Conservation (phyloP, 2,888 invertebrate species). For the Helicoverpa assulta region DNA sequence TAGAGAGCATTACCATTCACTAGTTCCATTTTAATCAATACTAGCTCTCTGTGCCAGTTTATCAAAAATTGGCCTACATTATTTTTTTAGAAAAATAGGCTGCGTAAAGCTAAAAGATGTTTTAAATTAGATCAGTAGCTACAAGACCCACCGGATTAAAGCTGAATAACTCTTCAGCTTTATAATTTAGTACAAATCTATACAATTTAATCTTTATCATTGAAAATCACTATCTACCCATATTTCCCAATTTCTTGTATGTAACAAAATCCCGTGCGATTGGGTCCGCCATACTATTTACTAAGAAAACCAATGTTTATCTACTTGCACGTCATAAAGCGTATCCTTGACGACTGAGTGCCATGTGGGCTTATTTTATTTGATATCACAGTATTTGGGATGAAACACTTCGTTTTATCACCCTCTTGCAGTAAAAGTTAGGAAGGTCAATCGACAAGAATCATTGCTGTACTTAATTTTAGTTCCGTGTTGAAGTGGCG, state of each 20-base stretch:
- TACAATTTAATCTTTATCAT: background rate
- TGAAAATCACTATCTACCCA: conserved; percentile 3
- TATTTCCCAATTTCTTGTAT: conserved; percentile 5
- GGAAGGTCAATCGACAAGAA: conserved; percentile 43
- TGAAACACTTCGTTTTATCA: conserved; percentile 56
- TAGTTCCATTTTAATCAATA: background rate
- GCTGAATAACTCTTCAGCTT: too few relatives aligned
- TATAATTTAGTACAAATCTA: too few relatives aligned
- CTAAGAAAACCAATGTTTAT: conserved; percentile 49
- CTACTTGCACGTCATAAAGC: conserved; percentile 61
- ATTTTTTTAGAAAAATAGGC: too few relatives aligned
- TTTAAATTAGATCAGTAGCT: too few relatives aligned
- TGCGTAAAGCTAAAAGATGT: too few relatives aligned
- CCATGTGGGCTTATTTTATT: conserved; percentile 46
- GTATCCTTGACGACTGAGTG: conserved; percentile 48
- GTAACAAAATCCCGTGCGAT: conserved; percentile 54
- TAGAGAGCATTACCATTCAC: background rate
- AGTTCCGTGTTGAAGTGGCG: conserved; percentile 1
- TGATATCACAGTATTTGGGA: conserved; percentile 32
- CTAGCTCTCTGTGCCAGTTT: too few relatives aligned
- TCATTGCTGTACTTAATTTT: conserved; percentile 26
- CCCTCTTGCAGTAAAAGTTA: conserved; percentile 47
- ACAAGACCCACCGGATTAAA: too few relatives aligned
- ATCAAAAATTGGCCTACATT: too few relatives aligned
- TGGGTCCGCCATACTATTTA: conserved; percentile 52